phyloP scores from a whole-genome alignment of 2,888 invertebrate species.

The Masnerella sp. region DNA sequence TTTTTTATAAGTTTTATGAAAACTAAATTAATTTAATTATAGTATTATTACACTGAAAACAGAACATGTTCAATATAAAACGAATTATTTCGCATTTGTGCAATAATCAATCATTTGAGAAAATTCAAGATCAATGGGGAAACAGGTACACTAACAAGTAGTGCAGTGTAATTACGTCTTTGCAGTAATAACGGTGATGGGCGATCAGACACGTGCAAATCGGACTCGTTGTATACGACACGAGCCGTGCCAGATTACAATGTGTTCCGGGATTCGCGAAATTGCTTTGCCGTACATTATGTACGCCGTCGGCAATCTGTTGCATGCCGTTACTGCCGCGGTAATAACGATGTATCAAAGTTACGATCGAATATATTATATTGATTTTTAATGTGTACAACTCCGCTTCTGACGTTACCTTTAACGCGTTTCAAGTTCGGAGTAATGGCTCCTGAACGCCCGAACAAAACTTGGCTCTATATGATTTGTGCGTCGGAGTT shows the following conservation, averaged over 20 bases:
- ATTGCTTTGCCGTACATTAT: conserved; percentile 63
- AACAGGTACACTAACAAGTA: too few relatives aligned
- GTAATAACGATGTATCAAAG: conserved; percentile 32
- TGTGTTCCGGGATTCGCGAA: conserved; percentile 41
- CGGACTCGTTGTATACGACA: conserved; percentile 25
- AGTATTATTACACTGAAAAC: too few relatives aligned
- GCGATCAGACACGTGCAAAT: conserved; percentile 48
- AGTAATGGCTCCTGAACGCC: too few relatives aligned
- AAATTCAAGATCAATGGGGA: too few relatives aligned
- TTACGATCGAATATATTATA: conserved; percentile 41
- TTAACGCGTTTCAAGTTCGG: background rate
- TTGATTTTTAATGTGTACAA: conserved; percentile 28
- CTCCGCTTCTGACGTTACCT: background rate
- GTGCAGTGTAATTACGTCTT: too few relatives aligned
- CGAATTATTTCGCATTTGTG: too few relatives aligned
- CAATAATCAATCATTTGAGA: too few relatives aligned
- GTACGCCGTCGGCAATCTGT: conserved; percentile 65
- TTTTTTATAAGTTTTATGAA: too few relatives aligned
- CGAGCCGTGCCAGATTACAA: conserved; percentile 39
- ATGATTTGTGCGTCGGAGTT: too few relatives aligned
- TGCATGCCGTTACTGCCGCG: conserved; percentile 52
- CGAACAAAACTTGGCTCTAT: too few relatives aligned
- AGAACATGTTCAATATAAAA: too few relatives aligned
- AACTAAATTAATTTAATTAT: too few relatives aligned
- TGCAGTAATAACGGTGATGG: conserved; percentile 23